These are phyloP conservation scores for Belgica antarctica DNA, from an alignment of 2,888 invertebrate genomes.

Conservation along the genomic window DNA sequence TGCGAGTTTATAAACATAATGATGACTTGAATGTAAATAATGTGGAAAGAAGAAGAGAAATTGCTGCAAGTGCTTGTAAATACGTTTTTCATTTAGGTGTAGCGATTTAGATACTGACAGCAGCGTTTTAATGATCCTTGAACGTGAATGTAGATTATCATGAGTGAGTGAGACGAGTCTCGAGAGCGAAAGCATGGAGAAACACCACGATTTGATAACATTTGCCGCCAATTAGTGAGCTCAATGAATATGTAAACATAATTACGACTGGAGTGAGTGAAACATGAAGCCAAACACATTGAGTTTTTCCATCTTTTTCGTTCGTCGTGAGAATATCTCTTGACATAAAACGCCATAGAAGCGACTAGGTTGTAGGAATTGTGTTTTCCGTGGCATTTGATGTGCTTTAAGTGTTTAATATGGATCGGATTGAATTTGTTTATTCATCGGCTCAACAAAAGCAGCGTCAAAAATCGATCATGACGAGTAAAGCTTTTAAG, in stretches of 20 bases:
- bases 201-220: constrained; percentile 32
- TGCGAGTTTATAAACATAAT: too few species aligned
- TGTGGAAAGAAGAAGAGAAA: not conserved
- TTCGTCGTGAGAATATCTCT: not conserved
- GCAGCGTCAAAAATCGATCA: not conserved
- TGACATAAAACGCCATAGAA: constrained; percentile 9
- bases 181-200: not conserved
- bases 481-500: not conserved
- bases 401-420: constrained; percentile 42
- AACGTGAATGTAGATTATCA: constrained; percentile 28
- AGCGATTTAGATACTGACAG: too few species aligned
- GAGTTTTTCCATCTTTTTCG: too few species aligned
- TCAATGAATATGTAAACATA: constrained; percentile 43
- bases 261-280: constrained; percentile 30
- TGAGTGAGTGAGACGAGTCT: not conserved
- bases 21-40: constrained; percentile 23
- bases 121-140: constrained; percentile 28
- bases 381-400: constrained; percentile 23
- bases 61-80: not conserved
- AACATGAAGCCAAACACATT: constrained; percentile 12
- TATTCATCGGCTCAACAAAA: not conserved
- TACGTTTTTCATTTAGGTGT: constrained; percentile 12
- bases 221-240: constrained; percentile 42
- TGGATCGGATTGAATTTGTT: not conserved
- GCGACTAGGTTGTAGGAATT: not conserved